Percentiles rank a stretch among this genome's conserved stretches.
Evolutionary conservation across 1,140 invertebrate genomes (phyloP).

Genomic region (Zophobas morio): DNA sequence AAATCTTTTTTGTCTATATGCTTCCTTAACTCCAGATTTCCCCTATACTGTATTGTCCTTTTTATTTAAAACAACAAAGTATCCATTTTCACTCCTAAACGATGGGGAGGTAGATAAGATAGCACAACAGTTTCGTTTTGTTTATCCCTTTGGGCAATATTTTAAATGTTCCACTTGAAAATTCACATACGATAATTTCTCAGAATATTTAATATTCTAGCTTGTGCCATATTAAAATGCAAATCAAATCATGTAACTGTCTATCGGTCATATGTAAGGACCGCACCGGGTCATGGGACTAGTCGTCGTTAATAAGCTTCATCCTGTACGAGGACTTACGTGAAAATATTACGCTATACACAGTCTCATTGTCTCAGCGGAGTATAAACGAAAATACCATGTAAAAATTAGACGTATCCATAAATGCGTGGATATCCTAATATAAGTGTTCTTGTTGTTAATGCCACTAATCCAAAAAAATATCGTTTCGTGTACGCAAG

Average conservation of each 20-base stretch:
- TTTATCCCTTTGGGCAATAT: no score
- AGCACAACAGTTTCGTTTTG: no score
- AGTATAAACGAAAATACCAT: background rate
- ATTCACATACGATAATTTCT: no score
- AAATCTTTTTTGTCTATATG: no score
- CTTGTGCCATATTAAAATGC: background rate
- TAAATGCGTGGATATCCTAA: background rate
- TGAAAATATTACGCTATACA: conserved; percentile 46
- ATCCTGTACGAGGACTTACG: conserved; percentile 51
- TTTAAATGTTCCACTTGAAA: no score
- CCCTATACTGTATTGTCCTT: no score
- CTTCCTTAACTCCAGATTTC: no score
- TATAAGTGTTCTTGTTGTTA: background rate
- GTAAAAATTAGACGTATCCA: background rate
- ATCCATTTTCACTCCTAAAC: no score
- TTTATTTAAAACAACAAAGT: no score
- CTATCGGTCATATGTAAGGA: conserved; percentile 42
- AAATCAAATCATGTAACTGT: conserved; percentile 12
- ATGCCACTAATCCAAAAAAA: background rate
- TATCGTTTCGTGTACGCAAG: background rate
- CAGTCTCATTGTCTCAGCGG: background rate
- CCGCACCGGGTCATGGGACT: conserved; percentile 51
- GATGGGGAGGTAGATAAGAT: no score
- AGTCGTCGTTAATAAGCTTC: conserved; percentile 51
- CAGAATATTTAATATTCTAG: no score